These are phyloP conservation scores for Thecophora atra DNA, from an alignment of 2,888 invertebrate genomes.

Conservation along the genomic window DNA sequence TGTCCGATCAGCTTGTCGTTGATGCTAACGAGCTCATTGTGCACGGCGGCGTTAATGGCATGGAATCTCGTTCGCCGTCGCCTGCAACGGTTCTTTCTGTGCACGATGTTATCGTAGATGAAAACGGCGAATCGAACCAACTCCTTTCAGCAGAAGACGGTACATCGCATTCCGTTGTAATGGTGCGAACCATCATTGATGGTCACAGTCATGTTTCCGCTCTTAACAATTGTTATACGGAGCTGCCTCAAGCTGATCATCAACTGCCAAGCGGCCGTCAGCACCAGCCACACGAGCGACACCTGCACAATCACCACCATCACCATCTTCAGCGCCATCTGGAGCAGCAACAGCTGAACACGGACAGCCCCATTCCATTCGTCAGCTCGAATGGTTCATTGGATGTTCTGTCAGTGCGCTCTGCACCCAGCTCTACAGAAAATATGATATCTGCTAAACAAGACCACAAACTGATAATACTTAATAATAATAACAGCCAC, in stretches of 20 bases:
- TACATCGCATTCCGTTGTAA: constrained; percentile 56
- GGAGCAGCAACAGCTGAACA: constrained; percentile 45
- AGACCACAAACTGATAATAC: constrained; percentile 56
- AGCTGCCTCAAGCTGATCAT: constrained; percentile 42
- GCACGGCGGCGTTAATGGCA: constrained; percentile 48
- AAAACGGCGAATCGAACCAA: constrained; percentile 36
- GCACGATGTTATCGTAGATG: constrained; percentile 43
- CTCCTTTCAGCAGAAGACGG: constrained; percentile 3
- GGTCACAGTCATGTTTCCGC: constrained; percentile 49
- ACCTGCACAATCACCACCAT: constrained; percentile 46
- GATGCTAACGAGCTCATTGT: constrained; percentile 60
- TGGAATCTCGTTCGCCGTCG: constrained; percentile 54
- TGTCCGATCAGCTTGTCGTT: constrained; percentile 66
- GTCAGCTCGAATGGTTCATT: constrained; percentile 55
- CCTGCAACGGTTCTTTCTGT: constrained; percentile 40
- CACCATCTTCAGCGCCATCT: constrained; percentile 48
- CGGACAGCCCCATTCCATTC: constrained; percentile 55
- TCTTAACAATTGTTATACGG: neutral
- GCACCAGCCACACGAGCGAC: constrained; percentile 39
- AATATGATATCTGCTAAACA: constrained; percentile 56
- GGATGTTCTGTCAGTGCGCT: constrained; percentile 53
- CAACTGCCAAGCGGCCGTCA: constrained; percentile 47
- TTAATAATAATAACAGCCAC: constrained; percentile 45
- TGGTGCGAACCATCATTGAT: constrained; percentile 60
- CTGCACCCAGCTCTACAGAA: constrained; percentile 46